Evolutionary conservation across 2,113 vertebrate genomes (phyloP).

Genomic region (Rutilus rutilus): DNA sequence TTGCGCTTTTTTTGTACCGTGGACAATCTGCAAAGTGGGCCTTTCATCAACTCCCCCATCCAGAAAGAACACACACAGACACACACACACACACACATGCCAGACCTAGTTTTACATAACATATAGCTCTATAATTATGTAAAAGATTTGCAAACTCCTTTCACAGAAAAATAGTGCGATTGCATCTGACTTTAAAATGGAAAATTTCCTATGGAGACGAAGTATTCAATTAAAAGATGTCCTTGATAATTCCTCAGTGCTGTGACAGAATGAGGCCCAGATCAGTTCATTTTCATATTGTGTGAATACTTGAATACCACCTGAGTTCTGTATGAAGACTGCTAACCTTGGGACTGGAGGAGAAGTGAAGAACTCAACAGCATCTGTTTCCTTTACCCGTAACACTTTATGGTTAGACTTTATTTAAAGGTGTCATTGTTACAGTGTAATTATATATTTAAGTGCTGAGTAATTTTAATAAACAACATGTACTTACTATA

Average conservation of each 20-base stretch:
- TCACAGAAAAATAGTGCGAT: slow-evolving; percentile 9
- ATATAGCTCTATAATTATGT: slow-evolving; percentile 24
- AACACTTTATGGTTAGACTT: no score
- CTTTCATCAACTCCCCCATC: slow-evolving; percentile 63
- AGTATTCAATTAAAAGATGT: slow-evolving; percentile 20
- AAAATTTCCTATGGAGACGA: neutral
- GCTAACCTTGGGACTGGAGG: neutral
- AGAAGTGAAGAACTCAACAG: neutral
- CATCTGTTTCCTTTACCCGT: no score
- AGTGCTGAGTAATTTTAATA: no score
- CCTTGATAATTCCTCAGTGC: neutral
- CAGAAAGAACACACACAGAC: slow-evolving; percentile 17
- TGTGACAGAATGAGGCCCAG: neutral
- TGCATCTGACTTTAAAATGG: slow-evolving; percentile 1
- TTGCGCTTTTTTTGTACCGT: slow-evolving; percentile 51
- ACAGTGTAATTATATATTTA: no score
- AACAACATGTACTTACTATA: no score
- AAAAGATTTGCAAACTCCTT: slow-evolving; percentile 21
- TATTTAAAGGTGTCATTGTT: no score
- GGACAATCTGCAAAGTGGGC: slow-evolving; percentile 70
- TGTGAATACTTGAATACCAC: neutral
- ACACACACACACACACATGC: neutral
- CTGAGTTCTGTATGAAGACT: neutral
- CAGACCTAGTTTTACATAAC: slow-evolving; percentile 35
- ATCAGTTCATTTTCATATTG: neutral